A percentile compares a stretch with the other conserved stretches of the same genome.
phyloP scores from a whole-genome alignment of 2,888 invertebrate species.

The Leptopilina myrica region DNA sequence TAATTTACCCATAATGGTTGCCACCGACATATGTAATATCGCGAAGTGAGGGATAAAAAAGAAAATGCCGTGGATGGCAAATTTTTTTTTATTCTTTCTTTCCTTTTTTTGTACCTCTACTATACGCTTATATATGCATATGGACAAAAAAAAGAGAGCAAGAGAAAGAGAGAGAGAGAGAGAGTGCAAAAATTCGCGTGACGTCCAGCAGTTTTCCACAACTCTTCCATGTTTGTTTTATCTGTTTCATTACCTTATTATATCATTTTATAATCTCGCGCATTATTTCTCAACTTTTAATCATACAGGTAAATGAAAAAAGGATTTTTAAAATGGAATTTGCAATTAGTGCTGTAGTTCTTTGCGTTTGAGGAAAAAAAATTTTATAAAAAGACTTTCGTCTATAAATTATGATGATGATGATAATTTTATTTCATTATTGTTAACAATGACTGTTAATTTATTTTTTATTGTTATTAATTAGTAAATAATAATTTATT shows the following conservation, averaged over 20 bases:
- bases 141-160: conserved; percentile 29
- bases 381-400: no score
- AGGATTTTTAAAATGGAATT: not conserved
- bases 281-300: conserved; percentile 19
- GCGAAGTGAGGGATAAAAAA: conserved; percentile 32
- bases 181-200: conserved; percentile 61
- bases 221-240: conserved; percentile 30
- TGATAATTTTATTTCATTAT: no score
- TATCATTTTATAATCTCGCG: conserved; percentile 29
- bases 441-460: no score
- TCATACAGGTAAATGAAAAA: not conserved
- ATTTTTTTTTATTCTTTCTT: conserved; percentile 40
- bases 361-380: no score
- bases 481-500: no score
- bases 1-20: conserved; percentile 56
- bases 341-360: not conserved
- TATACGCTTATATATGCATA: conserved; percentile 31
- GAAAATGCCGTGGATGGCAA: conserved; percentile 54
- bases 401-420: no score
- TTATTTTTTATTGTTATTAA: no score
- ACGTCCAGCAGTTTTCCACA: conserved; percentile 48
- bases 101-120: not conserved
- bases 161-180: not conserved
- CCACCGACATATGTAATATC: conserved; percentile 54
- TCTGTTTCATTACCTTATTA: conserved; percentile 38